A percentile compares a stretch with the other conserved stretches of the same genome.
phyloP scores from a whole-genome alignment of 2,888 invertebrate species.

The Phrixothrix hirtus region DNA sequence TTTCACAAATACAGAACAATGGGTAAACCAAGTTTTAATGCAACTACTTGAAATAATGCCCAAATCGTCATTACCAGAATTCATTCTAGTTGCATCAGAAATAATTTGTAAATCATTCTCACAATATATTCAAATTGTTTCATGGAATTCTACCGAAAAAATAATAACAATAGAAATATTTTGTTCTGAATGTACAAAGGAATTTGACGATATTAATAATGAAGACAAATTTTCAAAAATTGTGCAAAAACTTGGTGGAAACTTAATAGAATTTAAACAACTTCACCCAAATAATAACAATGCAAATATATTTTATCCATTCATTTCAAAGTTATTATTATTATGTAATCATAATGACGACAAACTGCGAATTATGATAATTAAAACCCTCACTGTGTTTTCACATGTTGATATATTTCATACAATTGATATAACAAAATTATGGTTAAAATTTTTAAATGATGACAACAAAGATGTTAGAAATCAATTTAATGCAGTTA shows the following conservation, averaged over 20 bases:
- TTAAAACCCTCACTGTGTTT: slow-evolving; percentile 52
- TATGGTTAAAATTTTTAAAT: slow-evolving; percentile 53
- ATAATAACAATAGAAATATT: too few species aligned
- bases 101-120: slow-evolving; percentile 43
- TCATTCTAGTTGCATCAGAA: slow-evolving; percentile 36
- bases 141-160: slow-evolving; percentile 25
- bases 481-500: slow-evolving; percentile 47
- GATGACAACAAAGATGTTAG: slow-evolving; percentile 50
- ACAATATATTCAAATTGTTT: slow-evolving; percentile 37
- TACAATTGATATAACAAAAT: slow-evolving; percentile 45
- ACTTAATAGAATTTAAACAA: not conserved
- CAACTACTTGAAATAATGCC: not conserved
- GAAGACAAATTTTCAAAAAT: too few species aligned
- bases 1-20: slow-evolving; percentile 11
- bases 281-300: not conserved
- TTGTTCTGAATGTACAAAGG: too few species aligned
- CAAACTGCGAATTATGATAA: slow-evolving; percentile 47
- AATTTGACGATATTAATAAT: too few species aligned
- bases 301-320: not conserved
- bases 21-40: slow-evolving; percentile 22
- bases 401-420: slow-evolving; percentile 55
- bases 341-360: slow-evolving; percentile 21
- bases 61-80: slow-evolving; percentile 6
- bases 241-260: too few species aligned
- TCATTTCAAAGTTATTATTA: slow-evolving; percentile 3